These are phyloP conservation scores for Dendroctonus ponderosae DNA, from an alignment of 1,140 invertebrate genomes.

Conservation along the genomic window DNA sequence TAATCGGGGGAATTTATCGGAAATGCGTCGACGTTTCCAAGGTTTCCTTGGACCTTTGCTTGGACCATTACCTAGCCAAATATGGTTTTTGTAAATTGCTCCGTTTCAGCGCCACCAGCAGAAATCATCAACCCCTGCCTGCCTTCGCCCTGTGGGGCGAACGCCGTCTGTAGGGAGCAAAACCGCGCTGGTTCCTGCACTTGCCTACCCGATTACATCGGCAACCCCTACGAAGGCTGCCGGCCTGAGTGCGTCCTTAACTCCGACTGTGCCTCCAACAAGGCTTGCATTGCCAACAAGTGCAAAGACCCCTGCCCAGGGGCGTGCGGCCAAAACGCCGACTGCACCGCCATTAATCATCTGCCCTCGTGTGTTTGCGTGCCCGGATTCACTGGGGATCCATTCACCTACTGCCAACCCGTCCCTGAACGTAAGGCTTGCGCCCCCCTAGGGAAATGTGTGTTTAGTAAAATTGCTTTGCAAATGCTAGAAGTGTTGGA, in stretches of 20 bases:
- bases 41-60: too few species aligned
- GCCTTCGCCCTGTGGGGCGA: conserved; percentile 72
- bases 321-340: conserved; percentile 69
- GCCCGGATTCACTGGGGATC: conserved; percentile 67
- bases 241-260: conserved; percentile 68
- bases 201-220: conserved; percentile 65
- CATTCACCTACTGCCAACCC: conserved; percentile 52
- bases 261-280: conserved; percentile 60
- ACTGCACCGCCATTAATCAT: conserved; percentile 70
- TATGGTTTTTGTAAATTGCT: too few species aligned
- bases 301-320: conserved; percentile 71
- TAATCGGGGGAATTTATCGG: neutral
- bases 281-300: conserved; percentile 68
- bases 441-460: conserved; percentile 63
- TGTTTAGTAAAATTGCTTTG: conserved; percentile 35
- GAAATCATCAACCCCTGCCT: conserved; percentile 59
- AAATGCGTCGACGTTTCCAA: neutral
- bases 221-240: conserved; percentile 64
- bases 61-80: too few species aligned
- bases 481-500: conserved; percentile 20
- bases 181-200: conserved; percentile 63
- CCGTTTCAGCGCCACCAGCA: conserved; percentile 32
- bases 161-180: conserved; percentile 63
- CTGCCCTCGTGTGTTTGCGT: conserved; percentile 68
- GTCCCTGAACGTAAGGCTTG: conserved; percentile 39